These are phyloP conservation scores for Tetropium fuscum DNA, from an alignment of 2,888 invertebrate genomes.

Conservation along the genomic window DNA sequence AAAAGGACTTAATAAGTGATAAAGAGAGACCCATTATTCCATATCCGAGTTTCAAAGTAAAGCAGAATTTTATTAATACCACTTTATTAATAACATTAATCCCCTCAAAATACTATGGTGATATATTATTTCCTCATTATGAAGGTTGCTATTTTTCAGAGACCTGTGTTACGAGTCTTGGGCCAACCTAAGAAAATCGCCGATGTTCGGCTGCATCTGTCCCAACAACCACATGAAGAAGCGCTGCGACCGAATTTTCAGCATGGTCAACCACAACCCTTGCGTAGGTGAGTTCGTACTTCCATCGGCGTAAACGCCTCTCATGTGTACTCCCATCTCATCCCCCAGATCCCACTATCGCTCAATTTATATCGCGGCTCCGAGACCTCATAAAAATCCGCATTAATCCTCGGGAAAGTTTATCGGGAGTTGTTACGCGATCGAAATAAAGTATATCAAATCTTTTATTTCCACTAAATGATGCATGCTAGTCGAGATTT, in stretches of 20 bases:
- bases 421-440: conserved; percentile 27
- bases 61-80: too few species aligned
- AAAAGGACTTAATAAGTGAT: too few species aligned
- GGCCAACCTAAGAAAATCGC: conserved; percentile 87
- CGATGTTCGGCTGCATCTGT: conserved; percentile 94
- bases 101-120: too few species aligned
- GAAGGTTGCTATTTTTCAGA: too few species aligned
- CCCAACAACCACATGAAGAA: conserved; percentile 92
- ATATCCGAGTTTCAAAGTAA: too few species aligned
- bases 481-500: conserved; percentile 35
- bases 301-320: conserved; percentile 22
- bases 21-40: too few species aligned
- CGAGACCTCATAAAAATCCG: conserved; percentile 8
- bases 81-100: too few species aligned
- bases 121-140: too few species aligned
- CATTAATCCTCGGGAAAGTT: conserved; percentile 7
- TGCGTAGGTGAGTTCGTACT: conserved; percentile 85
- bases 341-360: conserved; percentile 15
- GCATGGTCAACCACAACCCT: conserved; percentile 92
- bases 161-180: conserved; percentile 89
- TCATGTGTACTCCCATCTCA: conserved; percentile 22
- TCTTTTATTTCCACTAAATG: conserved; percentile 34
- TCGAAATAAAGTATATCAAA: conserved; percentile 35
- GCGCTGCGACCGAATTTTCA: conserved; percentile 89
- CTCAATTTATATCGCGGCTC: conserved; percentile 1